Evolutionary conservation across 2,888 invertebrate genomes (phyloP), one percentile per base, ranked within the genome.

Genomic region (Lymantria dispar): DNA sequence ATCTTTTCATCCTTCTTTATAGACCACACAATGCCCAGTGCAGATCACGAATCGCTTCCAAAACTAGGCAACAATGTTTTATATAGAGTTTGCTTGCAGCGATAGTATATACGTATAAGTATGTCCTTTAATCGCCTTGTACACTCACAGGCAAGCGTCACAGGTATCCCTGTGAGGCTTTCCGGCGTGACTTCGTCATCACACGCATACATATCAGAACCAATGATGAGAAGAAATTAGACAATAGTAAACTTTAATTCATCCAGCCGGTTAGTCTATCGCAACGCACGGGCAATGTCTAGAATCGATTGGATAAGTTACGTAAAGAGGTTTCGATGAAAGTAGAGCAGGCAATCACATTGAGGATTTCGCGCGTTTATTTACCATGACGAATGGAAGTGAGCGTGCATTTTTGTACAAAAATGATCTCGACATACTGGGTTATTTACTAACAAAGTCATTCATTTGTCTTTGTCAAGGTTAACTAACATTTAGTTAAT

Each of bases 251-350:
- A 47, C 47, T 55, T 42, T 52, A n/a, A 47, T 37, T 59, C 54
- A 58, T 47, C 54, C 57, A 54, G 48, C 54, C 64, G 57, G 30
- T 54, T 49, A 48, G 45, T 38, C 40, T 60, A 54, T 55, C 56
- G 70, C 64, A 69, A 66, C 47, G 42, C 41, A 52, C 50, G 55
- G 45, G 46, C 54, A 56, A 22, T 22, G 63, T 52, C 59, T 57
- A 61, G 64, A 70, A 75, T 74, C 71, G 68, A 75, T 76, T 74
- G 68, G 66, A 72, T 65, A 64, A 70, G 75, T 80, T 80, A 77
- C 79, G 74, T 74, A 78, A 80, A 75, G 60, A 68, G 49, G 67
- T 62, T 68, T 61, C 63, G 50, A 58, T 55, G 58, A 73, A 79
- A 79, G 74, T 78, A 64, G 74, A 70, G 64, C 78, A 70, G 44